Percentiles rank a stretch among this genome's conserved stretches.
These are phyloP conservation scores for Melanerpes formicivorus DNA, from an alignment of 2,113 vertebrate species.

Conservation along the genomic window DNA sequence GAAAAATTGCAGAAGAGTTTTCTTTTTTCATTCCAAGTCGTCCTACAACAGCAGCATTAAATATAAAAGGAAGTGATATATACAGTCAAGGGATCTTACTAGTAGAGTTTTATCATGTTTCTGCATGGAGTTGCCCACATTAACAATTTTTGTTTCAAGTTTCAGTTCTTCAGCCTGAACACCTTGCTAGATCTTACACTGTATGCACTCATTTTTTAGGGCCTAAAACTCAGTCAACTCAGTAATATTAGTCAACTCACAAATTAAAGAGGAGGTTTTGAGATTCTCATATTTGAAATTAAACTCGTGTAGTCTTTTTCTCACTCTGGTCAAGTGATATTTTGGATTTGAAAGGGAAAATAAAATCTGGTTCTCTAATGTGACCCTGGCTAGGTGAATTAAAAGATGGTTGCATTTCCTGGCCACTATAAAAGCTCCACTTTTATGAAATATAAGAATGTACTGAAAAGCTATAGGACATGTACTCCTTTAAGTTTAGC, in stretches of 20 bases:
- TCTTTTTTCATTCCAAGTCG: background rate
- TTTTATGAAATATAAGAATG: background rate
- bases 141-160: background rate
- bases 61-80: background rate
- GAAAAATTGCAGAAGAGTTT: background rate
- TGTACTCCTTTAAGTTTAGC: background rate
- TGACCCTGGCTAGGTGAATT: background rate
- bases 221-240: background rate
- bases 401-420: background rate
- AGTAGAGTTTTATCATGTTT: background rate
- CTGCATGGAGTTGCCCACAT: background rate
- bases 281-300: background rate
- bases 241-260: background rate
- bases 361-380: background rate
- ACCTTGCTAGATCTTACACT: background rate
- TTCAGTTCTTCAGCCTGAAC: background rate
- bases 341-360: background rate
- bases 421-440: background rate
- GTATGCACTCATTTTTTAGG: background rate
- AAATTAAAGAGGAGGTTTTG: background rate
- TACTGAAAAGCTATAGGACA: background rate
- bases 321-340: background rate
- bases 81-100: background rate
- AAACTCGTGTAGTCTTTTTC: background rate
- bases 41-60: background rate